Percentiles rank a stretch among this genome's conserved stretches.
Evolutionary conservation across 2,797 vertebrate species (phyloP).

Genomic region (Silurus aristotelis): DNA sequence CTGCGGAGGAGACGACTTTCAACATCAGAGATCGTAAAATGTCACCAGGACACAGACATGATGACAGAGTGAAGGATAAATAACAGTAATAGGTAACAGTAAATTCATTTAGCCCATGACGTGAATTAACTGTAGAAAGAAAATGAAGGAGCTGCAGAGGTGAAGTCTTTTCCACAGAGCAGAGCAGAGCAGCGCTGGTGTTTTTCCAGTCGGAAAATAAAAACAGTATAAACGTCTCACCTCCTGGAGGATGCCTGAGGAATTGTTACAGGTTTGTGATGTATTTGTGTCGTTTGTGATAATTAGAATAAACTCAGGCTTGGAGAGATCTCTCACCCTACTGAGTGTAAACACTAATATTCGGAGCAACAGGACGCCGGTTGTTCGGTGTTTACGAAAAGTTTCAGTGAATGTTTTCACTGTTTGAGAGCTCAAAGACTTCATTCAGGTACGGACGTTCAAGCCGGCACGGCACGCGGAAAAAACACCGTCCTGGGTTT

Average conservation of each 20-base stretch:
- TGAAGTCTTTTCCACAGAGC: neutral
- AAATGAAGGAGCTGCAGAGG: neutral
- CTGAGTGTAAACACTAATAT: conserved; percentile 7
- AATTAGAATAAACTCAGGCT: conserved; percentile 39
- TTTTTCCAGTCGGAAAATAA: conserved; percentile 8
- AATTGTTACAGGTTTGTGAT: conserved; percentile 45
- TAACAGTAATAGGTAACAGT: neutral
- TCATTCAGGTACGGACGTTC: neutral
- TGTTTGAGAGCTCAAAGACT: conserved; percentile 3
- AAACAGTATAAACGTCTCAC: conserved; percentile 2
- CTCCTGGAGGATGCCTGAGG: conserved; percentile 35
- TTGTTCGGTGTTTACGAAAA: neutral
- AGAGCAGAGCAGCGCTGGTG: neutral
- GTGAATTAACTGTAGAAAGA: neutral
- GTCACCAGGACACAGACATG: neutral
- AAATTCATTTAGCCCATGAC: neutral
- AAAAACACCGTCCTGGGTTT: neutral
- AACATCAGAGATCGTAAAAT: conserved; percentile 16
- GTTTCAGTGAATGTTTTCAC: neutral
- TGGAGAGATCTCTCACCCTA: conserved; percentile 9
- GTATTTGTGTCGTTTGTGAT: conserved; percentile 43
- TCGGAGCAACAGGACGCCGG: conserved; percentile 15
- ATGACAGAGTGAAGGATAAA: neutral
- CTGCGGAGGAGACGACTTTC: conserved; percentile 14
- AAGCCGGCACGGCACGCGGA: neutral